Evolutionary conservation across 2,888 invertebrate species (phyloP).

Genomic region (Euplexia lucipara): DNA sequence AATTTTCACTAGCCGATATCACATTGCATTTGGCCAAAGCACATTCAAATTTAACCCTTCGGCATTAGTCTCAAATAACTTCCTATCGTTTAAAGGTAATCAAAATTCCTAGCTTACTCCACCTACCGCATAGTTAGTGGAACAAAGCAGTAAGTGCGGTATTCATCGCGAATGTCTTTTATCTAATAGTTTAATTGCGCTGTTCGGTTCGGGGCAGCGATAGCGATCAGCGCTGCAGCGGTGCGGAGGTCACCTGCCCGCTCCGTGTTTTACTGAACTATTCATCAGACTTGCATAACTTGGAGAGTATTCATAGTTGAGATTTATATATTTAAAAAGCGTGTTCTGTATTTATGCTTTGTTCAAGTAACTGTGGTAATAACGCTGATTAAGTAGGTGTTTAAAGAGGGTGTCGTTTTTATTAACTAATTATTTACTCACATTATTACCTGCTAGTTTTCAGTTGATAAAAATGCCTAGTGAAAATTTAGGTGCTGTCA

Average conservation of each 20-base stretch:
- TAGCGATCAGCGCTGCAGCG: constrained; percentile 78
- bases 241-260: constrained; percentile 79
- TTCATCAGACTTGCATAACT: constrained; percentile 80
- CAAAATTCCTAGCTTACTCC: constrained; percentile 36
- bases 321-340: too few species aligned
- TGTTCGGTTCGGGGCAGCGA: constrained; percentile 76
- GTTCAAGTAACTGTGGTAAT: too few species aligned
- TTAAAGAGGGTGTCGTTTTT: too few species aligned
- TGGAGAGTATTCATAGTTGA: constrained; percentile 63
- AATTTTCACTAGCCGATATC: background rate
- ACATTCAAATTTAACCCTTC: constrained; percentile 32
- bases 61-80: constrained; percentile 21
- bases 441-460: too few species aligned
- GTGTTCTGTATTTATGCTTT: background rate
- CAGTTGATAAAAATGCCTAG: too few species aligned
- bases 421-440: too few species aligned
- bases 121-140: constrained; percentile 48
- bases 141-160: constrained; percentile 59
- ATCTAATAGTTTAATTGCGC: constrained; percentile 83
- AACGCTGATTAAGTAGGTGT: too few species aligned
- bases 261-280: constrained; percentile 78
- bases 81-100: constrained; percentile 30
- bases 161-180: constrained; percentile 72
- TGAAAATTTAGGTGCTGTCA: too few species aligned
- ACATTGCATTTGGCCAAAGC: constrained; percentile 4